Evolutionary conservation across 2,888 invertebrate genomes (phyloP), one percentile per base, ranked within the genome.

Genomic region (Brenthis daphne): DNA sequence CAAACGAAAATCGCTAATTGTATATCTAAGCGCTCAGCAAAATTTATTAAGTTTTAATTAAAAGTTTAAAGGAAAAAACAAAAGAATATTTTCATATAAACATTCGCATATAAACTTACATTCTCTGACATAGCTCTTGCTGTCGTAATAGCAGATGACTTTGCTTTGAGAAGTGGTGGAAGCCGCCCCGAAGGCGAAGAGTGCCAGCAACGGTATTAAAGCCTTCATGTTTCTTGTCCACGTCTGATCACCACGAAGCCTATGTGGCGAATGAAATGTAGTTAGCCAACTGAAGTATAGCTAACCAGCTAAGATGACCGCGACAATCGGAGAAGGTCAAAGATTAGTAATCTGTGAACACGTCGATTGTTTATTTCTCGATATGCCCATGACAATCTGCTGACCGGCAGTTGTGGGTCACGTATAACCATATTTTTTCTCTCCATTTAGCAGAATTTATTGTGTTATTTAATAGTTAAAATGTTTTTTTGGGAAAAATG

Each of bases 71-170:
- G 24, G 0, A n/a, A 24, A 47, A 20, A 60, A 16, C n/a, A 16
- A 60, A 60, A 5, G 0, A 5, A 43, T 16, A 54, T 8, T 37
- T 37, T 14, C 0, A 8, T 43, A 24, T 16, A 54, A 58, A 74
- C 74, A 71, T 74, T 76, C 85, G 87, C 88, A 71, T 69, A 70
- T 61, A 66, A 70, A 92, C 93, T 94, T 89, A 96, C 96, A 95
- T 91, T 94, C 93, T 81, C 96, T 93, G 79, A 94, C 93, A 83
- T 93, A 94, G 75, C 96, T 94, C 82, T 93, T 94, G 85, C 95
- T 95, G 85, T 96, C 95, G 88, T 96, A 96, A 84, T 94, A 96
- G 83, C 96, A 96, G 78, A 96, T 89, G 60, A 96, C 94, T 88
- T 95, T 96, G 79, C 86, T 86, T 69, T 93, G 93, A 37, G 90